Percentiles rank a stretch among this genome's conserved stretches.
phyloP scores from a whole-genome alignment of 2,888 invertebrate genomes.

The Troides helena region DNA sequence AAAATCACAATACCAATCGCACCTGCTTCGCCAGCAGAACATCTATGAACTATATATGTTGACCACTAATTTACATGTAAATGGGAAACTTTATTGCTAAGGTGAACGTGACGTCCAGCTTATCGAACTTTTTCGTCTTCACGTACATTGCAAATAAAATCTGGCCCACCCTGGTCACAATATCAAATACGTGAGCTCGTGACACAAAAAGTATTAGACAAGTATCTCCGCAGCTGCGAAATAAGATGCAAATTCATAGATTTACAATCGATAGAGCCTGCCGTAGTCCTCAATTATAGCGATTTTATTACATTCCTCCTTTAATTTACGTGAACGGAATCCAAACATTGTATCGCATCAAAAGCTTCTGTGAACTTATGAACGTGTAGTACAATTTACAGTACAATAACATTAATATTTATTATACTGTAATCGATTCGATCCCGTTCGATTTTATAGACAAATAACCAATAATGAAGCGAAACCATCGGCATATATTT shows the following conservation, averaged over 20 bases:
- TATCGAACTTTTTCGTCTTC: constrained; percentile 8
- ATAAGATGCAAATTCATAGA: constrained; percentile 67
- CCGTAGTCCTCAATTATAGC: constrained; percentile 58
- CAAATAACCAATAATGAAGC: constrained; percentile 43
- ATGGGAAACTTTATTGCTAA: constrained; percentile 28
- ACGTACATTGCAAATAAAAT: constrained; percentile 18
- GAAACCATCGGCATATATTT: constrained; percentile 27
- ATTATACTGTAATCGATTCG: constrained; percentile 20
- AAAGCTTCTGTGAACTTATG: constrained; percentile 46
- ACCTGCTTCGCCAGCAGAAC: too few relatives aligned
- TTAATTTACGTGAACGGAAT: constrained; percentile 43
- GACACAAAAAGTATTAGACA: constrained; percentile 48
- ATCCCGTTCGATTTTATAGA: constrained; percentile 40
- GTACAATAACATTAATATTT: constrained; percentile 25
- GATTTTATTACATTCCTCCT: constrained; percentile 58
- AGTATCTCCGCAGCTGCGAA: constrained; percentile 50
- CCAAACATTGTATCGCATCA: constrained; percentile 40
- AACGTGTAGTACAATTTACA: constrained; percentile 38
- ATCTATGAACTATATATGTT: not conserved
- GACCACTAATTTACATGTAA: constrained; percentile 40
- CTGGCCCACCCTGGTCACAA: constrained; percentile 28
- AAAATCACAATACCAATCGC: too few relatives aligned
- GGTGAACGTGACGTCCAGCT: constrained; percentile 4
- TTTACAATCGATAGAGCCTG: constrained; percentile 64
- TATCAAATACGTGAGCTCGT: constrained; percentile 38